Percentiles rank a stretch among this genome's conserved stretches.
phyloP scores from a whole-genome alignment of 92 coral and sea anemone species.

The Porites evermanni region DNA sequence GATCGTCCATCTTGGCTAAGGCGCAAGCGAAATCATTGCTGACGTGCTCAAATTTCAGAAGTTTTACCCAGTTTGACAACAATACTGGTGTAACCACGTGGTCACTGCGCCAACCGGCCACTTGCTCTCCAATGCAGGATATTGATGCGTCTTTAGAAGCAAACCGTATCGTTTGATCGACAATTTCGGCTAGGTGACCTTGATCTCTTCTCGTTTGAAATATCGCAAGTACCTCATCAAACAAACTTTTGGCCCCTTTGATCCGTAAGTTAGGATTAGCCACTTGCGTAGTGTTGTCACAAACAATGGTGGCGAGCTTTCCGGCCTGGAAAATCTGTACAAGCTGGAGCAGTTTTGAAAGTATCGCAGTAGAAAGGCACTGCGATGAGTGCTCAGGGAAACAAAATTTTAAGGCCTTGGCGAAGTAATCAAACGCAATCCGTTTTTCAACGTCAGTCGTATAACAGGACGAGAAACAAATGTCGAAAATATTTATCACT shows the following conservation, averaged over 20 bases:
- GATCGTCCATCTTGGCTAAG: neutral
- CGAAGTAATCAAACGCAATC: slow-evolving; percentile 16
- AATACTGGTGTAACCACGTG: neutral
- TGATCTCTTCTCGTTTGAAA: slow-evolving; percentile 7
- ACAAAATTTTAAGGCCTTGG: slow-evolving; percentile 22
- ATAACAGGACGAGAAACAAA: slow-evolving; percentile 27
- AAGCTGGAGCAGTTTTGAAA: slow-evolving; percentile 29
- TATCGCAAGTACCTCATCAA: neutral
- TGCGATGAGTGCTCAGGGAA: slow-evolving; percentile 11
- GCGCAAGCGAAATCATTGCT: neutral
- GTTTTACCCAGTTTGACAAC: slow-evolving; percentile 6
- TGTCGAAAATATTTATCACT: slow-evolving; percentile 4
- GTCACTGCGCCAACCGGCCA: neutral
- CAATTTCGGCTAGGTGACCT: slow-evolving; percentile 8
- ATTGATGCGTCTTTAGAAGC: slow-evolving; percentile 11
- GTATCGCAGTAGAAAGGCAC: neutral
- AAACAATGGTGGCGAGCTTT: neutral
- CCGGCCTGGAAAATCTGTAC: slow-evolving; percentile 22
- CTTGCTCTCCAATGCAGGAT: neutral
- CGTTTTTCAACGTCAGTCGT: neutral
- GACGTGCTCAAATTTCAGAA: neutral
- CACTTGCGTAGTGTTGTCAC: neutral
- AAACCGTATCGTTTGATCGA: neutral
- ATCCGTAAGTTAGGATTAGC: neutral
- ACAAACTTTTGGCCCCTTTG: neutral